Percentiles rank a stretch among this genome's conserved stretches.
phyloP scores from a whole-genome alignment of 2,113 vertebrate species.

The Albula goreensis region DNA sequence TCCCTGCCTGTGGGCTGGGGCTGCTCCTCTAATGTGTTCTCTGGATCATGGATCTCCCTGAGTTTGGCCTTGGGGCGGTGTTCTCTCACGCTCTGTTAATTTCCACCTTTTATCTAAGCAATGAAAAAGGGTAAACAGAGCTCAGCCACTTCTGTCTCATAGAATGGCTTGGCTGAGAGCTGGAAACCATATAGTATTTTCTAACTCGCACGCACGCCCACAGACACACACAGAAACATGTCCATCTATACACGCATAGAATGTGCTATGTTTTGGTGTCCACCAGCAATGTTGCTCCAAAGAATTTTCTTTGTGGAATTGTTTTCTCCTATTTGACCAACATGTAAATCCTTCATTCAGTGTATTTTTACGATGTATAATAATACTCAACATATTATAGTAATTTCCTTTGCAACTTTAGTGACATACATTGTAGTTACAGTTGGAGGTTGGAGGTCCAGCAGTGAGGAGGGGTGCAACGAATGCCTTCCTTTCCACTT shows the following conservation, averaged over 20 bases:
- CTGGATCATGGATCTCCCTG: background rate
- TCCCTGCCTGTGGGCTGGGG: background rate
- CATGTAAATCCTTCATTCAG: too few species aligned
- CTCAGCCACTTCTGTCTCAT: background rate
- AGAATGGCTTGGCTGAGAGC: background rate
- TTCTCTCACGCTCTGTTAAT: background rate
- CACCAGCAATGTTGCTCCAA: background rate
- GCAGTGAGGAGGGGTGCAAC: too few species aligned
- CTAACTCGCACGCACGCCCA: background rate
- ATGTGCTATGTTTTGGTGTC: slow-evolving; percentile 4
- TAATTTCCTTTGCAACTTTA: too few species aligned
- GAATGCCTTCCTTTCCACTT: too few species aligned
- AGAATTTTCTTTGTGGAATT: too few species aligned
- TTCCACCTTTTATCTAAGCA: background rate
- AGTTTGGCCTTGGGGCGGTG: background rate
- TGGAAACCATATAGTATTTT: background rate
- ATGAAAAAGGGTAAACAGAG: slow-evolving; percentile 17
- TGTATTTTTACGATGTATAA: too few species aligned
- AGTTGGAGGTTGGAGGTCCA: too few species aligned
- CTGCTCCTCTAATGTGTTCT: background rate
- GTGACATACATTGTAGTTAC: too few species aligned
- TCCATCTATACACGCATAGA: background rate
- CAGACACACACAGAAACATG: background rate
- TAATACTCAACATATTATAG: too few species aligned
- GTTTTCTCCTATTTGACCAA: too few species aligned